A percentile compares a stretch with the other conserved stretches of the same genome.
These are phyloP conservation scores for Patiria pectinifera DNA, from an alignment of 53 echinoderm and acorn worm species.

Conservation along the genomic window DNA sequence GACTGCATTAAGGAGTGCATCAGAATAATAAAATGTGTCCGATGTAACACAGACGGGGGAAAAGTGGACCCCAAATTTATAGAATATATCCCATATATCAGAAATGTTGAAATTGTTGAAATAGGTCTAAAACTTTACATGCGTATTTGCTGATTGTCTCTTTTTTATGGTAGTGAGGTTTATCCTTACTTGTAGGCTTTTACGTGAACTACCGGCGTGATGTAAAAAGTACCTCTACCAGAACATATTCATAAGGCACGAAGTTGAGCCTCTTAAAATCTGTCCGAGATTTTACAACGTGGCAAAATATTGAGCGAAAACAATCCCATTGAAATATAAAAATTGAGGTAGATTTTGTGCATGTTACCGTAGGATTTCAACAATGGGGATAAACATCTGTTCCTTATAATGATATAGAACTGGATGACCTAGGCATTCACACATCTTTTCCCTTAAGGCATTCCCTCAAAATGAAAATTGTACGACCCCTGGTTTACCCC, in stretches of 20 bases:
- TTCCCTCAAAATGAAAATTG: not conserved
- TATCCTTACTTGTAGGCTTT: not conserved
- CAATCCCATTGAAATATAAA: not conserved
- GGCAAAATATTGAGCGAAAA: not conserved
- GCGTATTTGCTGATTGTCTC: no score
- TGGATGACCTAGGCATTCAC: not conserved
- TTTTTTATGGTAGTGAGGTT: no score
- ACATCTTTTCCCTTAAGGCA: not conserved
- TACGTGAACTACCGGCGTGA: no score
- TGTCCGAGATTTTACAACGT: not conserved
- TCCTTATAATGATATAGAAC: not conserved
- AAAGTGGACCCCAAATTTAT: no score
- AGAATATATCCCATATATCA: no score
- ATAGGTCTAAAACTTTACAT: no score
- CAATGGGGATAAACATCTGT: not conserved
- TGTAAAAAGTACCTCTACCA: no score
- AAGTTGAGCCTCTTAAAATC: not conserved
- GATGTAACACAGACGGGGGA: no score
- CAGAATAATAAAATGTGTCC: no score
- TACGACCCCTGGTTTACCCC: not conserved
- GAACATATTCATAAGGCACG: no score
- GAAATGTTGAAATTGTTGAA: no score
- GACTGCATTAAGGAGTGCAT: no score
- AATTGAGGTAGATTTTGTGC: not conserved
- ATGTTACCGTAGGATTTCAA: not conserved